A percentile compares a stretch with the other conserved stretches of the same genome.
Evolutionary conservation across 2,113 vertebrate genomes (phyloP).

Genomic region (Caracal caracal): DNA sequence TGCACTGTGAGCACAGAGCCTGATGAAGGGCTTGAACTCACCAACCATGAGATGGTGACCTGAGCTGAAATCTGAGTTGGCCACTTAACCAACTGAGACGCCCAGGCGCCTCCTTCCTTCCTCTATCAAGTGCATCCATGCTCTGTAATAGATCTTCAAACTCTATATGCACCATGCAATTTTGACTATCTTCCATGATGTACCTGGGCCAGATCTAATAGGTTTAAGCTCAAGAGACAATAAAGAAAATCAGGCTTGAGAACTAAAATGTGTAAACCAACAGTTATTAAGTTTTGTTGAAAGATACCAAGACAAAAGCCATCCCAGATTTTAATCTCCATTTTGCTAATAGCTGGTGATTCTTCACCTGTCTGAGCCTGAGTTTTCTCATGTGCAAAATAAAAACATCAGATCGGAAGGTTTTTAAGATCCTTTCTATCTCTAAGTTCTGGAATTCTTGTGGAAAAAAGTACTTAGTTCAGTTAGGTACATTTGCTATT

Average conservation of each 20-base stretch:
- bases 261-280: not conserved
- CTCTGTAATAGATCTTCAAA: not conserved
- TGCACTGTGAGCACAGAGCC: too few species aligned
- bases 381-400: slow-evolving; percentile 21
- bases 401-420: not conserved
- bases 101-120: not conserved
- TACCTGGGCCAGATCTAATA: not conserved
- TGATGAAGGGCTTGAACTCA: too few species aligned
- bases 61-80: too few species aligned
- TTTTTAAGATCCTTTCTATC: not conserved
- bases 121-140: not conserved
- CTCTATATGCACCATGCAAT: not conserved
- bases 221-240: not conserved
- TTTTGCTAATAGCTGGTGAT: not conserved
- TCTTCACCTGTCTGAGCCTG: not conserved
- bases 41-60: too few species aligned
- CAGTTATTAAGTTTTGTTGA: not conserved
- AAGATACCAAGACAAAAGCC: not conserved
- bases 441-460: not conserved
- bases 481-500: not conserved
- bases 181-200: not conserved
- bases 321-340: not conserved
- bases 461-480: not conserved
- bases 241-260: not conserved
- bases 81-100: too few species aligned